phyloP scores from a whole-genome alignment of 2,113 vertebrate species.

The Neodontobutis hainanensis region DNA sequence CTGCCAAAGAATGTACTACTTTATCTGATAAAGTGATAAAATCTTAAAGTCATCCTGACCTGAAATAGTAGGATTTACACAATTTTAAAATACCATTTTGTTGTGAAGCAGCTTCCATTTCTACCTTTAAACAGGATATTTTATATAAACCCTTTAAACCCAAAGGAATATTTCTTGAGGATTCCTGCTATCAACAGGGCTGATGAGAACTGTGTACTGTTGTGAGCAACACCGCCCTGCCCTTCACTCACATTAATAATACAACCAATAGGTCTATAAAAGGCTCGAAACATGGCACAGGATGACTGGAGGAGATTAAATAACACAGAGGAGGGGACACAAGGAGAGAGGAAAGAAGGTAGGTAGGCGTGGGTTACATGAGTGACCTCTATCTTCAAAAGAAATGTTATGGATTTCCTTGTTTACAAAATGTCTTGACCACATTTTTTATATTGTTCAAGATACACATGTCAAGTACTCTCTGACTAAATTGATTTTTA shows the following conservation, averaged over 20 bases:
- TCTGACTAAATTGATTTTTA: no score
- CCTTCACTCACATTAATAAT: slow-evolving; percentile 71
- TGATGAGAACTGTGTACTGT: background rate
- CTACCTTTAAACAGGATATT: no score
- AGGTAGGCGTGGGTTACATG: slow-evolving; percentile 19
- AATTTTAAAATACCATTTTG: no score
- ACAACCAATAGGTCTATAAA: slow-evolving; percentile 62
- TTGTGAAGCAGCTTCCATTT: no score
- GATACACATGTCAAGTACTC: background rate
- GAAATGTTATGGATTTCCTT: background rate
- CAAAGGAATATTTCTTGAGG: no score
- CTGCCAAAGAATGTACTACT: no score
- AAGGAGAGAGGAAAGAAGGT: slow-evolving; percentile 6
- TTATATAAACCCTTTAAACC: no score
- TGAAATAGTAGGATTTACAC: no score
- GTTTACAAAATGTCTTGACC: background rate
- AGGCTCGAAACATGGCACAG: slow-evolving; percentile 41
- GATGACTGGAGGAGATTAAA: slow-evolving; percentile 18
- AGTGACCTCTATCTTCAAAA: slow-evolving; percentile 30
- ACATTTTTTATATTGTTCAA: background rate
- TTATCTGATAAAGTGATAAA: no score
- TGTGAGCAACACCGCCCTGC: slow-evolving; percentile 12
- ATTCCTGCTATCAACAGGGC: background rate
- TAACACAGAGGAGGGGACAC: slow-evolving; percentile 23
- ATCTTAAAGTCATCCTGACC: no score